A percentile compares a stretch with the other conserved stretches of the same genome.
Evolutionary conservation across 2,888 invertebrate species (phyloP).

Genomic region (Choristoneura rosaceana): DNA sequence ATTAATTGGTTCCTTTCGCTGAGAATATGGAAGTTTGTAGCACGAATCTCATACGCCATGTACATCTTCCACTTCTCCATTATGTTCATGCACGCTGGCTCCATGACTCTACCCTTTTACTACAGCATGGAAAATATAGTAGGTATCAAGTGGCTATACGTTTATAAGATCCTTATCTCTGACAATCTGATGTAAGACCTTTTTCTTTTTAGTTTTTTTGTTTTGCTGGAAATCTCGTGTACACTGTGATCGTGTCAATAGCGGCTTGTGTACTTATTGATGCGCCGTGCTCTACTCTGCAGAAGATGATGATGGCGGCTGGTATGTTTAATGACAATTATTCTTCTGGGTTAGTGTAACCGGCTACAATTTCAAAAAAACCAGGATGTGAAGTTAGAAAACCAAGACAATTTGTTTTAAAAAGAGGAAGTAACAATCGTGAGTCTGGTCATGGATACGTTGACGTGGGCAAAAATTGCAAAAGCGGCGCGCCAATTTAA

Average conservation of each 20-base stretch:
- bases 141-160: not conserved
- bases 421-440: too few species aligned
- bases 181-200: not conserved
- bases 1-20: constrained; percentile 70
- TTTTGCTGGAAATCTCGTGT: constrained; percentile 4
- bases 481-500: too few species aligned
- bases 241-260: constrained; percentile 9
- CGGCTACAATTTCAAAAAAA: too few species aligned
- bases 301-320: constrained; percentile 8
- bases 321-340: not conserved
- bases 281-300: constrained; percentile 11
- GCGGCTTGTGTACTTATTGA: constrained; percentile 15
- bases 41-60: constrained; percentile 21
- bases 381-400: too few species aligned
- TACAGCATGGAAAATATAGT: constrained; percentile 17
- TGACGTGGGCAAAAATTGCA: too few species aligned
- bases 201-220: not conserved
- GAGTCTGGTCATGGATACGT: too few species aligned
- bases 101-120: constrained; percentile 14
- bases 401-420: too few species aligned
- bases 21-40: constrained; percentile 50
- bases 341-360: not conserved
- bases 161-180: not conserved
- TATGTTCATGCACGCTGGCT: constrained; percentile 20
- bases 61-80: constrained; percentile 18